A percentile compares a stretch with the other conserved stretches of the same genome.
Evolutionary conservation across 1,140 invertebrate species (phyloP).

Genomic region (Sinonovacula constricta): DNA sequence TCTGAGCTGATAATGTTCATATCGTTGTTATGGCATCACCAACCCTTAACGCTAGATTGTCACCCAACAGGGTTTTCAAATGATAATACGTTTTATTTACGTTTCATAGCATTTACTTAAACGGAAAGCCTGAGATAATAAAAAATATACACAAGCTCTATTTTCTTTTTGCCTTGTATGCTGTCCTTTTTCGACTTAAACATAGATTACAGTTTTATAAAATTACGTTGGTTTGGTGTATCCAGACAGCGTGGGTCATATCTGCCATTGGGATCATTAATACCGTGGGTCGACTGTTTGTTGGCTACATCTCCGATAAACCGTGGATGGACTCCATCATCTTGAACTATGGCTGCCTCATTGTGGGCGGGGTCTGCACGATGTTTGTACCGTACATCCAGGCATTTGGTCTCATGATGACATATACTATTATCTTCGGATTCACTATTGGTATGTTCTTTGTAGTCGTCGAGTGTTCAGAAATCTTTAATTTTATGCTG

Average conservation of each 20-base stretch:
- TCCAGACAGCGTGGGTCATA: conserved; percentile 85
- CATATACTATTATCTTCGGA: conserved; percentile 93
- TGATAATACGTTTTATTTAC: conserved; percentile 65
- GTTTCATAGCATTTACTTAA: too few species aligned
- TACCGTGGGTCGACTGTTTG: conserved; percentile 81
- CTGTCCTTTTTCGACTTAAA: too few species aligned
- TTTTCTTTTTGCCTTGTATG: too few species aligned
- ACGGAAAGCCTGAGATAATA: too few species aligned
- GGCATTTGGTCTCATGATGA: conserved; percentile 87
- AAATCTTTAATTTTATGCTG: too few species aligned
- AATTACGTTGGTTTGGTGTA: too few species aligned
- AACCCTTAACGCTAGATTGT: neutral
- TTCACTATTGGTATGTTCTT: conserved; percentile 92
- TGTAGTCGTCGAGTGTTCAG: too few species aligned
- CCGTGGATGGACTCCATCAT: conserved; percentile 88
- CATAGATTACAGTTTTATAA: too few species aligned
- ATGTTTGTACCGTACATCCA: conserved; percentile 87
- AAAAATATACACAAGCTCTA: too few species aligned
- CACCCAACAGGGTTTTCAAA: conserved; percentile 35
- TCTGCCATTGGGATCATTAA: conserved; percentile 90
- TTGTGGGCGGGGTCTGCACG: conserved; percentile 83
- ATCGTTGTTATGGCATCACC: neutral
- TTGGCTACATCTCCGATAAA: conserved; percentile 81
- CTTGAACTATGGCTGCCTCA: conserved; percentile 92
- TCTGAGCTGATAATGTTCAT: neutral